phyloP scores from a whole-genome alignment of 2,888 invertebrate species.

The Chelonus formosanus region DNA sequence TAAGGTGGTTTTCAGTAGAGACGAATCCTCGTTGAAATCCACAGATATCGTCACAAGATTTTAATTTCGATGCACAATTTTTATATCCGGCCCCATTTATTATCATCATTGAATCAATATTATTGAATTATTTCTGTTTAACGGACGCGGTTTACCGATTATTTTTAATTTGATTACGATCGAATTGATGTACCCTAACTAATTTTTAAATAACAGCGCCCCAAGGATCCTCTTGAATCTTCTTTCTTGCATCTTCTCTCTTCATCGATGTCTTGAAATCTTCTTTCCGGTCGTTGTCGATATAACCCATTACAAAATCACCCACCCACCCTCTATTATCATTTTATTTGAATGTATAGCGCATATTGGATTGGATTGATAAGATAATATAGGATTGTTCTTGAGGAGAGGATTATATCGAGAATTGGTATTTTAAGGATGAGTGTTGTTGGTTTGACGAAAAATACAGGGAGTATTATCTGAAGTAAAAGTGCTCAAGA shows the following conservation, averaged over 20 bases:
- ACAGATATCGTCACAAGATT: conserved; percentile 6
- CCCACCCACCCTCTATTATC: conserved; percentile 43
- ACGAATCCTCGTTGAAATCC: conserved; percentile 12
- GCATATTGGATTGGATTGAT: neutral
- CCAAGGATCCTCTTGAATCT: conserved; percentile 61
- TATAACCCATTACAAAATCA: conserved; percentile 37
- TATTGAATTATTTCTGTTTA: conserved; percentile 24
- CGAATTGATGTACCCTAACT: conserved; percentile 41
- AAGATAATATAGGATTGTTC: conserved; percentile 26
- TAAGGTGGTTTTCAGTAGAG: conserved; percentile 15
- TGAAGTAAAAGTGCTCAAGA: too few relatives aligned
- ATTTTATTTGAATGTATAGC: conserved; percentile 13
- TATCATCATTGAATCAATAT: neutral
- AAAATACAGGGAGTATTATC: too few relatives aligned
- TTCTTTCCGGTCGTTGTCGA: conserved; percentile 60
- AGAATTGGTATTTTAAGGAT: neutral
- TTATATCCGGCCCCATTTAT: conserved; percentile 13
- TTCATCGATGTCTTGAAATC: conserved; percentile 63
- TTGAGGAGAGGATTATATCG: conserved; percentile 1
- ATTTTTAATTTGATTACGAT: conserved; percentile 31
- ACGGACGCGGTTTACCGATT: conserved; percentile 19
- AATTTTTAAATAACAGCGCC: conserved; percentile 19
- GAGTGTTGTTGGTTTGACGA: too few relatives aligned
- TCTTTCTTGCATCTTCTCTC: conserved; percentile 66
- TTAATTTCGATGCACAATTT: conserved; percentile 29